A percentile compares a stretch with the other conserved stretches of the same genome.
These are phyloP conservation scores for Chamaedrilus cognettii DNA, from an alignment of 2,888 invertebrate genomes.

Conservation along the genomic window DNA sequence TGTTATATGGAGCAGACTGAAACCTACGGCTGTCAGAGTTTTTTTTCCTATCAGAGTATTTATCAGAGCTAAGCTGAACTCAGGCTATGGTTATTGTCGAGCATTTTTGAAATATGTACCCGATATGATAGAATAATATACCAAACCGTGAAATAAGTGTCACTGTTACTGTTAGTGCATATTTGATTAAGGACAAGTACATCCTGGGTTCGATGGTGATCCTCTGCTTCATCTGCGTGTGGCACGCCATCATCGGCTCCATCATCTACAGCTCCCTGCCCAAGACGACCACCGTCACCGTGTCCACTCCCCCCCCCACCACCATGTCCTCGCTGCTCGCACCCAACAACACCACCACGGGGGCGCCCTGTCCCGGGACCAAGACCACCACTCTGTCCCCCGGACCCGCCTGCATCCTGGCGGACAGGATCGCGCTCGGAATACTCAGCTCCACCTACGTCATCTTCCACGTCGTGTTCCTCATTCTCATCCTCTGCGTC, in stretches of 20 bases:
- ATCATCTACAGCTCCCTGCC: conserved; percentile 19
- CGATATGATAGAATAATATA: too few species aligned
- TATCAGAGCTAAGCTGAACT: too few species aligned
- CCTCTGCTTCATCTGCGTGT: conserved; percentile 26
- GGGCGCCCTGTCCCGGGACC: not conserved
- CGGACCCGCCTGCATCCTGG: conserved; percentile 9
- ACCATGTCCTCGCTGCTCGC: not conserved
- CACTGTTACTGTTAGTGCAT: too few species aligned
- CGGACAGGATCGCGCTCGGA: conserved; percentile 21
- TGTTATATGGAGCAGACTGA: too few species aligned
- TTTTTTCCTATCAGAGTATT: too few species aligned
- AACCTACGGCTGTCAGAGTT: too few species aligned
- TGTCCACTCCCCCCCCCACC: not conserved
- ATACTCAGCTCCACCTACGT: conserved; percentile 20
- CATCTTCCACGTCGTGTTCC: conserved; percentile 26
- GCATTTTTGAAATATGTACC: too few species aligned
- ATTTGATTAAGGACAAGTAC: conserved; percentile 35
- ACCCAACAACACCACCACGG: not conserved
- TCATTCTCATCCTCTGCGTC: conserved; percentile 18
- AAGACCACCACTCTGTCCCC: not conserved
- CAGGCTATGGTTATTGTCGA: too few species aligned
- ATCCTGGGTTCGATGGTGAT: conserved; percentile 33
- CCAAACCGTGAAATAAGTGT: too few species aligned
- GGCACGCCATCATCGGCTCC: conserved; percentile 28
- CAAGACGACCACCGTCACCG: not conserved